Conservation (phyloP, 2,797 vertebrate species). For the Enteromius paludinosus region DNA sequence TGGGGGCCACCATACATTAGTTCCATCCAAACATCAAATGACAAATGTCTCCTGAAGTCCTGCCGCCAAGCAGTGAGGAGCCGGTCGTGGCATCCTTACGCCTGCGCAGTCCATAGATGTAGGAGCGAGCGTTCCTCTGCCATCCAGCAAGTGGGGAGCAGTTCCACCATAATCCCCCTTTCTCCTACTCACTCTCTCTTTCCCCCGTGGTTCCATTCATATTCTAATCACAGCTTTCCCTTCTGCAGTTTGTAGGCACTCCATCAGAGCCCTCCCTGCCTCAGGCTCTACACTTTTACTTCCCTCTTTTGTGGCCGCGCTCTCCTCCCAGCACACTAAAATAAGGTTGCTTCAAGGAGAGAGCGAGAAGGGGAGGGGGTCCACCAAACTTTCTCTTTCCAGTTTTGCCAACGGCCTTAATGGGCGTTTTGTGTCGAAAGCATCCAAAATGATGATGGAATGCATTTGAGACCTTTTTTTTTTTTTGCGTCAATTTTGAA, state of each 20-base stretch:
- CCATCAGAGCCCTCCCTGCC: constrained; percentile 89
- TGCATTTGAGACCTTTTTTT: neutral
- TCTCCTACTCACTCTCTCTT: constrained; percentile 70
- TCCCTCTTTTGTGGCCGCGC: constrained; percentile 86
- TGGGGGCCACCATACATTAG: neutral
- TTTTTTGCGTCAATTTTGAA: neutral
- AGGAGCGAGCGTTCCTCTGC: constrained; percentile 83
- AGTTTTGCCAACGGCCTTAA: constrained; percentile 17
- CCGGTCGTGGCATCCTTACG: constrained; percentile 57
- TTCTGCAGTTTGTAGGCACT: constrained; percentile 95
- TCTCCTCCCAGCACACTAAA: constrained; percentile 81
- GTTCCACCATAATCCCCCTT: constrained; percentile 95
- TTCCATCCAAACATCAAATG: neutral
- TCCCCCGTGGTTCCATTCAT: constrained; percentile 97
- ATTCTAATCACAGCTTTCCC: constrained; percentile 99
- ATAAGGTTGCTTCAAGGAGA: constrained; percentile 75
- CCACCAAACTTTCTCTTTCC: constrained; percentile 43
- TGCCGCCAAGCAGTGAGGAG: constrained; percentile 40
- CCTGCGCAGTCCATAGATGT: constrained; percentile 64
- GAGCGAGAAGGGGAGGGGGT: constrained; percentile 52
- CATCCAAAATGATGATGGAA: neutral
- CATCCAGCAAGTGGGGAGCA: constrained; percentile 90
- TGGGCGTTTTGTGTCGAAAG: neutral
- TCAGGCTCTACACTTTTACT: constrained; percentile 90
- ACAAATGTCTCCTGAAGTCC: neutral